These are phyloP conservation scores for Phaethornis superciliosus DNA, from an alignment of 2,113 vertebrate genomes.

Conservation along the genomic window DNA sequence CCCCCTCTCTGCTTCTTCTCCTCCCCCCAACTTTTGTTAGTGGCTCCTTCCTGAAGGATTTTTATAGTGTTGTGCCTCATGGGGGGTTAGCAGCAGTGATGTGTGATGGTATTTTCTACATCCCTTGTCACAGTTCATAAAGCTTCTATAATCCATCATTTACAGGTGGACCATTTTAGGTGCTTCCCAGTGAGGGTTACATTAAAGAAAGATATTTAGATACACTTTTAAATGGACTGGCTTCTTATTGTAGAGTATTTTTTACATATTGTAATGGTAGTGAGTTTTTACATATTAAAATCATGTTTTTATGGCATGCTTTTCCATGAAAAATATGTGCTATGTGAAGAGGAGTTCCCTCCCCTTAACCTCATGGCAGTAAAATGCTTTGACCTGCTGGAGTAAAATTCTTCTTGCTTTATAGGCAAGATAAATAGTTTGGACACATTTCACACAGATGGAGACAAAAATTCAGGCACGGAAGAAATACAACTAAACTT, in stretches of 20 bases:
- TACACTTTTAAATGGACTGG: neutral
- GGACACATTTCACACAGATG: neutral
- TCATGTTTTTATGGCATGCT: neutral
- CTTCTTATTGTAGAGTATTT: neutral
- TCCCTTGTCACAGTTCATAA: neutral
- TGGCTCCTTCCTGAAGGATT: neutral
- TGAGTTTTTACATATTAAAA: neutral
- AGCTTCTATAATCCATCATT: neutral
- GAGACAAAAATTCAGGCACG: neutral
- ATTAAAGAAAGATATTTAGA: neutral
- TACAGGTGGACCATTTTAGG: neutral
- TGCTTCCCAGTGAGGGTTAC: neutral
- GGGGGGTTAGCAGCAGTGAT: neutral
- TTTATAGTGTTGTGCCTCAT: neutral
- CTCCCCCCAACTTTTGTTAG: neutral
- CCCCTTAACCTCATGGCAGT: neutral
- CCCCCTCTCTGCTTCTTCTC: neutral
- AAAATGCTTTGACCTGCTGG: neutral
- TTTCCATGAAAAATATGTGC: neutral
- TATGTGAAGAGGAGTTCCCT: neutral
- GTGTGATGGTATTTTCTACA: neutral
- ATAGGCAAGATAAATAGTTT: neutral
- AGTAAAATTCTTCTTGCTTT: neutral
- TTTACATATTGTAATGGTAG: neutral
- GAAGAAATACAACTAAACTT: neutral